phyloP scores from a whole-genome alignment of 2,797 vertebrate species.

The Leptodactylus fallax region DNA sequence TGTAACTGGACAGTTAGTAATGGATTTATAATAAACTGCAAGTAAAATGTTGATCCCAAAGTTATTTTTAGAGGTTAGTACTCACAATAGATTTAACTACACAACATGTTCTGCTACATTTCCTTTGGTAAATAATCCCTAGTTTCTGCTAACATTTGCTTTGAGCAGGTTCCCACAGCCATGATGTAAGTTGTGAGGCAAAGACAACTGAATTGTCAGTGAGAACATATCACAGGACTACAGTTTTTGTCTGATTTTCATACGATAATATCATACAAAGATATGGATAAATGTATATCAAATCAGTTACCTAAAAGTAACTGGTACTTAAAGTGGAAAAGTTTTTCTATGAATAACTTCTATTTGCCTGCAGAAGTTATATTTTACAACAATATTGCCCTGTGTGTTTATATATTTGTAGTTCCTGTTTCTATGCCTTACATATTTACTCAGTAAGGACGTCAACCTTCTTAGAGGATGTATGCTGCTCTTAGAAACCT shows the following conservation, averaged over 20 bases:
- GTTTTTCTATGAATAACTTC: not conserved
- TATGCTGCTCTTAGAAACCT: not conserved
- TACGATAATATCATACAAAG: slow-evolving; percentile 2
- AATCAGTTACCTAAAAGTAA: not conserved
- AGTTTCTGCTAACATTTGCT: slow-evolving; percentile 71
- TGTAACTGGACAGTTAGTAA: slow-evolving; percentile 32
- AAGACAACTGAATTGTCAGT: slow-evolving; percentile 64
- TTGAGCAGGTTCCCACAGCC: slow-evolving; percentile 71
- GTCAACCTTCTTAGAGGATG: slow-evolving; percentile 21
- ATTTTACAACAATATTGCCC: no score
- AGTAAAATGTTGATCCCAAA: slow-evolving; percentile 39
- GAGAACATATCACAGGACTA: slow-evolving; percentile 51
- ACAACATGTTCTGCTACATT: slow-evolving; percentile 70
- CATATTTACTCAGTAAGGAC: slow-evolving; percentile 14
- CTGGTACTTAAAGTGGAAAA: not conserved
- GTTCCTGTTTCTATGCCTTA: not conserved
- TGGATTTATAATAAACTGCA: slow-evolving; percentile 56
- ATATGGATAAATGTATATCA: not conserved
- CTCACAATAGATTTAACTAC: slow-evolving; percentile 67
- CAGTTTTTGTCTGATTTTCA: slow-evolving; percentile 28
- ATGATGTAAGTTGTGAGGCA: slow-evolving; percentile 67
- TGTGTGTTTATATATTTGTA: slow-evolving; percentile 23
- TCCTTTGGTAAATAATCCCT: slow-evolving; percentile 72
- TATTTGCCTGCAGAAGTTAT: not conserved
- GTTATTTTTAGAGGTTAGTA: slow-evolving; percentile 55